phyloP scores from a whole-genome alignment of 2,113 vertebrate species.

The Pterophyllum scalare region DNA sequence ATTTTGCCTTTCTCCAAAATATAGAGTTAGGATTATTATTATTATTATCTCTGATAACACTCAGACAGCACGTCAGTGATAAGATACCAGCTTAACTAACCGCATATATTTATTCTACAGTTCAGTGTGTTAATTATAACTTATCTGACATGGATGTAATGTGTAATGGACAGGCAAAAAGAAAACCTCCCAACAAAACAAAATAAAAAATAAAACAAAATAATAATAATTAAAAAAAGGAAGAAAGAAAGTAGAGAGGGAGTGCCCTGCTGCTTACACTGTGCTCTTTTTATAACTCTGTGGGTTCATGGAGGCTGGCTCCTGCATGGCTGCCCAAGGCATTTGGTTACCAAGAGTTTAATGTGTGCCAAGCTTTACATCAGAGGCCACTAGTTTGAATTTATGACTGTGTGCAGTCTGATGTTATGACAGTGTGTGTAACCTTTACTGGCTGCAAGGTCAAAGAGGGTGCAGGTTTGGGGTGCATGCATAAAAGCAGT shows the following conservation, averaged over 20 bases:
- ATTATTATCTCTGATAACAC: no score
- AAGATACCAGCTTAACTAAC: no score
- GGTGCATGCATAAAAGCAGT: constrained; percentile 17
- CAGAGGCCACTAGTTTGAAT: constrained; percentile 41
- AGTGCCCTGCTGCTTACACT: constrained; percentile 48
- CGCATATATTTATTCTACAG: neutral
- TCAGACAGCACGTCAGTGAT: no score
- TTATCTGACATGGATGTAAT: neutral
- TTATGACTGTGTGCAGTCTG: constrained; percentile 31
- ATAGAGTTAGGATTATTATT: no score
- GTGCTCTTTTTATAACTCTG: constrained; percentile 63
- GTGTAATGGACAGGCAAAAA: neutral
- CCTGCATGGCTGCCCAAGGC: constrained; percentile 42
- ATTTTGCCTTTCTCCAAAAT: no score
- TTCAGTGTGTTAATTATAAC: neutral
- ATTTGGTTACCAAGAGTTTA: constrained; percentile 63
- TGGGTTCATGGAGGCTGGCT: constrained; percentile 48
- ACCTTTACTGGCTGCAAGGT: constrained; percentile 42
- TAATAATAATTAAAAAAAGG: neutral
- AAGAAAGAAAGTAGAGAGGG: constrained; percentile 18
- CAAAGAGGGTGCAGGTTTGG: constrained; percentile 11
- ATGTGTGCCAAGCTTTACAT: constrained; percentile 63
- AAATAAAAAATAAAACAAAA: neutral
- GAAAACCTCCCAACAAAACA: neutral
- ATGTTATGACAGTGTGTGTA: constrained; percentile 47